Conservation (phyloP, 2,888 invertebrate species). For the Rhogogaster chlorosoma region DNA sequence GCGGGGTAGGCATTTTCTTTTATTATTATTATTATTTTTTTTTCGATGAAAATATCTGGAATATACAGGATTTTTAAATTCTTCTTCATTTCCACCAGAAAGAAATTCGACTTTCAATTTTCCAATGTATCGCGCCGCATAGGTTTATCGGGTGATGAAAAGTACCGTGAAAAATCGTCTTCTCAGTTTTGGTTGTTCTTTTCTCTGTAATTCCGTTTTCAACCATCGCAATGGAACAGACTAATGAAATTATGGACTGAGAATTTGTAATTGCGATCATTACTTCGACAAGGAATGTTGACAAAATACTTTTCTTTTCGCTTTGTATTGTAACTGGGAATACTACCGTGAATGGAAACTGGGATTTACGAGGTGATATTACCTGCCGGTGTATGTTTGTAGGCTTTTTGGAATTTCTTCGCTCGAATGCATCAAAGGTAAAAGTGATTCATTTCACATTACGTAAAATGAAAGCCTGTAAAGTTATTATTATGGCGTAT, state of each 20-base stretch:
- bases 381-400: background rate
- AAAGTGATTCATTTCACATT: background rate
- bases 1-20: no score
- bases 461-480: background rate
- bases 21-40: no score
- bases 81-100: no score
- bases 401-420: background rate
- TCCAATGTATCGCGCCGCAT: no score
- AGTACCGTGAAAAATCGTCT: no score
- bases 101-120: no score
- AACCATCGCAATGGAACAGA: background rate
- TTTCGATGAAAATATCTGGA: no score
- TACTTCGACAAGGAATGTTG: background rate
- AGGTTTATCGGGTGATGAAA: no score
- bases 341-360: background rate
- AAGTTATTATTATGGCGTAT: slow-evolving; percentile 9
- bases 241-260: background rate
- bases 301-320: background rate
- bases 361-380: slow-evolving; percentile 10
- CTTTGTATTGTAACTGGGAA: background rate
- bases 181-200: no score
- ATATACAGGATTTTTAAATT: no score
- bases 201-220: background rate
- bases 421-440: background rate
- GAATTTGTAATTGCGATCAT: background rate